Evolutionary conservation across 2,888 invertebrate genomes (phyloP), one percentile per base, ranked within the genome.

Genomic region (Limenitis camilla): DNA sequence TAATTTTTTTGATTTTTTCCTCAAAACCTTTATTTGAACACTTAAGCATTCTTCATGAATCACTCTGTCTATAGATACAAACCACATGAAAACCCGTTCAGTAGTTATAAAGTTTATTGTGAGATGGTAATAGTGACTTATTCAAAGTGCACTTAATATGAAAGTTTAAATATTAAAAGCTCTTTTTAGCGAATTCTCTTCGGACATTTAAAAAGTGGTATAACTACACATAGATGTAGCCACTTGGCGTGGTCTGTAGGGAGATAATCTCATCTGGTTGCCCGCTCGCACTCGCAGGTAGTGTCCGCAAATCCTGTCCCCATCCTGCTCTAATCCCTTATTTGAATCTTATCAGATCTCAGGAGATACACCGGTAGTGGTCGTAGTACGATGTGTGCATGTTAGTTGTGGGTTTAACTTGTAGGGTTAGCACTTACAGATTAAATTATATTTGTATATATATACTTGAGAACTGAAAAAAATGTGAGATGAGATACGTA

Each of bases 291-390:
- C 87, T 57, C 68, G 59, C 59, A 62, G 66, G 64, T 66, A 68
- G 65, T 64, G 65, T 67, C 71, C 69, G 81, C 83, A 86, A 84
- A 87, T 86, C 86, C 84, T 80, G 72, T 65, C 62, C 64, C 61
- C 72, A 69, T 82, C 82, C 76, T 74, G 53, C 73, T 87, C 86
- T 88, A 88, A 88, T 88, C 88, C 87, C 86, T 88, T 88, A 88
- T 88, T 88, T 88, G 88, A 88, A 88, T 88, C 88, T 88, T 88
- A 88, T 88, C 88, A 86, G 88, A 87, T 88, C 86, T 83, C 84
- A 73, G 78, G 83, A 86, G 83, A 81, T 81, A 80, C 79, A 78
- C 77, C 81, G 78, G 79, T 78, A 78, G 79, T 76, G 79, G 81
- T 75, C 72, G 74, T 66, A 68, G 72, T 71, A 71, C 75, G 67